These are phyloP conservation scores for Listrodromus nycthemerus DNA, from an alignment of 2,888 invertebrate genomes.

Conservation along the genomic window DNA sequence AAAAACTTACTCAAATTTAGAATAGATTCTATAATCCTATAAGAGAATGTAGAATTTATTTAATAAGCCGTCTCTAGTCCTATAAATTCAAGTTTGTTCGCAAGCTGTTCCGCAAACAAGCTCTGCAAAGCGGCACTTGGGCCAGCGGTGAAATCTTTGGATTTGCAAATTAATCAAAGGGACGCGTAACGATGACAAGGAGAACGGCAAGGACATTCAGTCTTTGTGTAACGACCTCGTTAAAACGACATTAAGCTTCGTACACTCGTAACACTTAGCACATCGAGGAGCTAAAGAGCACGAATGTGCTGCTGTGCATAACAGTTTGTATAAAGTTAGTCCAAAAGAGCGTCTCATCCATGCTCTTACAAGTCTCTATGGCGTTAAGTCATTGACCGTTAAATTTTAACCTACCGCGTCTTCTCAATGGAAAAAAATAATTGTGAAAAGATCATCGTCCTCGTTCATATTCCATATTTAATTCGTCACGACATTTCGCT, in stretches of 20 bases:
- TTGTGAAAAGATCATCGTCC: not conserved
- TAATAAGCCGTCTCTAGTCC: constrained; percentile 16
- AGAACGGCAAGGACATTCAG: not conserved
- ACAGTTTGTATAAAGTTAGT: not conserved
- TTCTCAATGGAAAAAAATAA: not conserved
- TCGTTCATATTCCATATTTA: not conserved
- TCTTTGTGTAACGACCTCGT: constrained; percentile 48
- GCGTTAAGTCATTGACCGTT: not conserved
- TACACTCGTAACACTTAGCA: not conserved
- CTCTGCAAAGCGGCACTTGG: not conserved
- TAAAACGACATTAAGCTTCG: constrained; percentile 35
- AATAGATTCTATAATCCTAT: constrained; percentile 17
- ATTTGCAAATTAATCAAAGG: constrained; percentile 34
- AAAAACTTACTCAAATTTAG: not conserved
- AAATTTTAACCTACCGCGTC: not conserved
- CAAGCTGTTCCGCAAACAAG: not conserved
- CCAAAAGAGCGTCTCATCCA: not conserved
- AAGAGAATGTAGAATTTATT: not conserved
- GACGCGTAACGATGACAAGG: not conserved
- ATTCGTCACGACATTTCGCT: not conserved
- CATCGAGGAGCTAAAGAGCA: not conserved
- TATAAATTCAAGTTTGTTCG: constrained; percentile 28
- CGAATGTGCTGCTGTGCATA: not conserved
- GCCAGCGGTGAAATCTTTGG: not conserved
- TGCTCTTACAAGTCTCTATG: not conserved